These are phyloP conservation scores for Pandemis cinnamomeana DNA, from an alignment of 2,888 invertebrate genomes.

Conservation along the genomic window DNA sequence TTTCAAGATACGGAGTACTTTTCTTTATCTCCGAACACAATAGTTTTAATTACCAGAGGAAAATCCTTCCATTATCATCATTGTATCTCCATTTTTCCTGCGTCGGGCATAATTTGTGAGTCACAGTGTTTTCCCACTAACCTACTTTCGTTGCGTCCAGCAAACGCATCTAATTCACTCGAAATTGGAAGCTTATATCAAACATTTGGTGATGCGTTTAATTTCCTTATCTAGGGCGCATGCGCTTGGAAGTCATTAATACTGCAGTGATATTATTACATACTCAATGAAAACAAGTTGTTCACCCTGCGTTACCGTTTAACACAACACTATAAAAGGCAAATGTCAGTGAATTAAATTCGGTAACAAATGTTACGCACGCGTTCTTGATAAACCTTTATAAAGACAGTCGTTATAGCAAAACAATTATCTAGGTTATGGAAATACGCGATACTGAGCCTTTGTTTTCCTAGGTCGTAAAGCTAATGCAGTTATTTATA, in stretches of 20 bases:
- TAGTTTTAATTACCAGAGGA: constrained; percentile 5
- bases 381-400: constrained; percentile 12
- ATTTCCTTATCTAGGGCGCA: constrained; percentile 18
- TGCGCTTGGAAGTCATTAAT: constrained; percentile 16
- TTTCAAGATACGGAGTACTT: not conserved
- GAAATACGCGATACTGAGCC: constrained; percentile 10
- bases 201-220: constrained; percentile 7
- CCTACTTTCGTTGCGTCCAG: constrained; percentile 7
- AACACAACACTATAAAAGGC: constrained; percentile 29
- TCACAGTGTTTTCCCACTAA: constrained; percentile 22
- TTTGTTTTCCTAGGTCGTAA: constrained; percentile 28
- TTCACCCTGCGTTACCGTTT: constrained; percentile 23
- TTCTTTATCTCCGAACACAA: not conserved
- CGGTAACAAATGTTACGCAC: constrained; percentile 27
- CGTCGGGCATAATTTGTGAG: not conserved
- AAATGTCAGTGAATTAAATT: constrained; percentile 37
- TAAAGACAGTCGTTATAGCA: constrained; percentile 16
- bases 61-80: constrained; percentile 11
- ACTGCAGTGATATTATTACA: constrained; percentile 17
- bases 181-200: not conserved
- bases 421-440: constrained; percentile 25
- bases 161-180: not conserved
- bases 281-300: constrained; percentile 30
- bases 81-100: not conserved
- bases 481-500: constrained; percentile 31